phyloP scores from a whole-genome alignment of 2,113 vertebrate genomes.

The Anhinga anhinga region DNA sequence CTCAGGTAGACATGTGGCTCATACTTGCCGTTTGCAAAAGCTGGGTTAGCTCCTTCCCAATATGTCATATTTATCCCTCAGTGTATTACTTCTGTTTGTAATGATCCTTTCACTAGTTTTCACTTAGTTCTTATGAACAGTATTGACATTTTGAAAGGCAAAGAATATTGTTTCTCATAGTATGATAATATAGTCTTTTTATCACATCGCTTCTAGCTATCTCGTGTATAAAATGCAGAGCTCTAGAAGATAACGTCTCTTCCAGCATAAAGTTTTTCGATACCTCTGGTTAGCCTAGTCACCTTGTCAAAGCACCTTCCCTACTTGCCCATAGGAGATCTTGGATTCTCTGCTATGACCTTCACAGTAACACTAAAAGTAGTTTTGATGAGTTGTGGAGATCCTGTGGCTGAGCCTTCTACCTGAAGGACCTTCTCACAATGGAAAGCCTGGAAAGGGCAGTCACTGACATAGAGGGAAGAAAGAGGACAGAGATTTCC shows the following conservation, averaged over 20 bases:
- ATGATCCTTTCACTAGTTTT: not conserved
- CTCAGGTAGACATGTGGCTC: not conserved
- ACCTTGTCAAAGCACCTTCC: not conserved
- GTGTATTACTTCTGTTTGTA: not conserved
- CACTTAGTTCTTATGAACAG: not conserved
- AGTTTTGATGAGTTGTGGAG: not conserved
- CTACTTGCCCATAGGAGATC: rapidly evolving
- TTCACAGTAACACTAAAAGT: not conserved
- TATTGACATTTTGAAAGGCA: not conserved
- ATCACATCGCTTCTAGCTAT: not conserved
- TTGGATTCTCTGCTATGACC: not conserved
- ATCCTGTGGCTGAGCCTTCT: not conserved
- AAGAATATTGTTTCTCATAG: not conserved
- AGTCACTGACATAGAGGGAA: not conserved
- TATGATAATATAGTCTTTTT: not conserved
- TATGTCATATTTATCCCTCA: not conserved
- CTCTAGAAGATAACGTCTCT: not conserved
- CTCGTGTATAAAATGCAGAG: not conserved
- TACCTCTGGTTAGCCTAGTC: not conserved
- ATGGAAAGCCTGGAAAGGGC: not conserved
- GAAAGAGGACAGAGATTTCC: not conserved
- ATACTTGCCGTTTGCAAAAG: not conserved
- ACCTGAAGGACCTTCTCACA: not conserved
- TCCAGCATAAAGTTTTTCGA: not conserved
- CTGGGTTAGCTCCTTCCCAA: not conserved